A percentile compares a stretch with the other conserved stretches of the same genome.
Conservation (phyloP, 2,797 vertebrate genomes). For the Scleropages formosus region DNA sequence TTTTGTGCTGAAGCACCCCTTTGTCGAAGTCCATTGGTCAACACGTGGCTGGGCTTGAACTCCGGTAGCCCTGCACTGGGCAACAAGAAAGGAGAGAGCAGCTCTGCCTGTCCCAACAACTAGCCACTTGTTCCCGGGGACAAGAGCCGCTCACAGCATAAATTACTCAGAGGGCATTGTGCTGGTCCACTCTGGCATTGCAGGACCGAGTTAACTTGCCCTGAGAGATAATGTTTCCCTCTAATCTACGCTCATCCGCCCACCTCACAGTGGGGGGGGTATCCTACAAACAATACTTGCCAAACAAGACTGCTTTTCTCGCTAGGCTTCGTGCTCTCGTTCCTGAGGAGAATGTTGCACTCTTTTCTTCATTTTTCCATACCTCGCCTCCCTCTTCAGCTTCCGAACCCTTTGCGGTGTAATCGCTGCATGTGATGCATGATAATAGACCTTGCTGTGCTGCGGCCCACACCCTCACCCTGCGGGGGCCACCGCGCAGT, state of each 20-base stretch:
- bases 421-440: constrained; percentile 49
- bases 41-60: constrained; percentile 86
- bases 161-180: constrained; percentile 70
- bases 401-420: constrained; percentile 38
- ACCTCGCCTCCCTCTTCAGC: background rate
- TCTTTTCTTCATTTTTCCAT: constrained; percentile 26
- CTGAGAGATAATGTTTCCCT: constrained; percentile 84
- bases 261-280: constrained; percentile 55
- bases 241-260: constrained; percentile 77
- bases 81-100: constrained; percentile 60
- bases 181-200: constrained; percentile 59
- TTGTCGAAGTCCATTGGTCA: constrained; percentile 81
- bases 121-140: constrained; percentile 73
- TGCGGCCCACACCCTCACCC: constrained; percentile 52
- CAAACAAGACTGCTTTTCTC: constrained; percentile 71
- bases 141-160: constrained; percentile 70
- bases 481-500: constrained; percentile 26
- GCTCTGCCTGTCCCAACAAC: constrained; percentile 65
- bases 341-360: constrained; percentile 37
- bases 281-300: constrained; percentile 68
- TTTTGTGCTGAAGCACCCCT: constrained; percentile 83
- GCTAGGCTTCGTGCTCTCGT: constrained; percentile 27
- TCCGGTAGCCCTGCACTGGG: constrained; percentile 69
- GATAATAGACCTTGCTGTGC: constrained; percentile 42
- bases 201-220: constrained; percentile 66